A percentile compares a stretch with the other conserved stretches of the same genome.
Conservation (phyloP, 30 jellyfish, hydroid and myxozoan genomes). For the Aurelia sp. region DNA sequence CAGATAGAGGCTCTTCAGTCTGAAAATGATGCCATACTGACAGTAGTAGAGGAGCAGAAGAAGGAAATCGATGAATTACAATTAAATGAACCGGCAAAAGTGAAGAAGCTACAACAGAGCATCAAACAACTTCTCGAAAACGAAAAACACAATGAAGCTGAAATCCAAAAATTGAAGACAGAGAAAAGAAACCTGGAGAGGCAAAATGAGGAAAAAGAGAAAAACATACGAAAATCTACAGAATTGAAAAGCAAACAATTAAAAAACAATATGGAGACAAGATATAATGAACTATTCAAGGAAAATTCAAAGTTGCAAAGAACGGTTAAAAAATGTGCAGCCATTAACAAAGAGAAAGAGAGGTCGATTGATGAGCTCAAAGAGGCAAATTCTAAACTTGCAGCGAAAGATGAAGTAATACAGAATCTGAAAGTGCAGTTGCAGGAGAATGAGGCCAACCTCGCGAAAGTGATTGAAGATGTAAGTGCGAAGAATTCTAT, state of each 20-base stretch:
- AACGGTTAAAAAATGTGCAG: background rate
- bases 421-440: constrained; percentile 29
- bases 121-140: constrained; percentile 8
- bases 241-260: too few species aligned
- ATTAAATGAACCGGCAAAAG: constrained; percentile 11
- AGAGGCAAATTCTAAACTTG: constrained; percentile 1
- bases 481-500: background rate
- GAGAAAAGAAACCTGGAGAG: constrained; percentile 2
- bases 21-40: constrained; percentile 18
- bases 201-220: background rate
- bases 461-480: constrained; percentile 13
- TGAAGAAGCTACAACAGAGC: constrained; percentile 9
- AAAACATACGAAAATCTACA: background rate
- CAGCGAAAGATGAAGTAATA: constrained; percentile 17
- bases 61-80: constrained; percentile 9
- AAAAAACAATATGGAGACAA: background rate
- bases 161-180: constrained; percentile 18
- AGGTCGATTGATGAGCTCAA: background rate
- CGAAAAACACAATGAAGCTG: constrained; percentile 10
- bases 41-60: constrained; percentile 15
- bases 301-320: background rate
- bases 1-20: constrained; percentile 20
- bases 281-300: background rate
- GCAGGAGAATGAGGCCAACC: constrained; percentile 3
- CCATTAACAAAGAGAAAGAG: constrained; percentile 2